Evolutionary conservation across 2,797 vertebrate genomes (phyloP), one percentile per base, ranked within the genome.

Genomic region (Xiphorhynchus erythropygius): DNA sequence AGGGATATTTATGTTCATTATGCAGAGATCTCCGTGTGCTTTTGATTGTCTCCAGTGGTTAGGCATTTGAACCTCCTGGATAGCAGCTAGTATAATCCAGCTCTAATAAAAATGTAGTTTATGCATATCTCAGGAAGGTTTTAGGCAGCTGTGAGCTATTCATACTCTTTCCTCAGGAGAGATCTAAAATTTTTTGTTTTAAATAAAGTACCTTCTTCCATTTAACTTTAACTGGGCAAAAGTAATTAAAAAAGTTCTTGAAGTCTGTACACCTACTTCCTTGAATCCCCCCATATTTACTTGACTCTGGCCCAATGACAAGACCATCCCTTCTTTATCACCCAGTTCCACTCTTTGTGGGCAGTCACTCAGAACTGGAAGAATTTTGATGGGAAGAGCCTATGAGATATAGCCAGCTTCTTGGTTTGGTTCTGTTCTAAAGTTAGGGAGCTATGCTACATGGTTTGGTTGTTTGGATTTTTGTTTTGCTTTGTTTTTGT

Each of bases 1-100:
- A 97, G 94, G 81, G 67, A 92, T 98, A 97, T 98, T 98, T 98
- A 96, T 96, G 96, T 97, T 98, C 96, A 97, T 98, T 98, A 97
- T 97, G 94, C 93, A 93, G 94, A 96, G 65, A 96, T 96, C 91
- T 97, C 95, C 96, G 79, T 95, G 39, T 96, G 91, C 96, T 95
- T 96, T 95, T 96, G 96, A 96, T 96, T 92, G 88, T 97, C 97
- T 97, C 89, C 87, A 96, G 95, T 94, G 95, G 89, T 92, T 96
- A 95, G 87, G 87, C 90, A 92, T 97, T 96, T 96, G 94, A 97
- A 97, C 94, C 90, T 98, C 85, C 86, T 94, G 76, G 64, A 97
- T 89, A 91, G 84, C 89, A 96, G 86, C 96, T 94, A 44, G 83
- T 96, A 89, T 97, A 97, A 97, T 95, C 84, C 87, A 76, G 67